phyloP scores from a whole-genome alignment of 2,888 invertebrate genomes.

The Hypercompe scribonia region DNA sequence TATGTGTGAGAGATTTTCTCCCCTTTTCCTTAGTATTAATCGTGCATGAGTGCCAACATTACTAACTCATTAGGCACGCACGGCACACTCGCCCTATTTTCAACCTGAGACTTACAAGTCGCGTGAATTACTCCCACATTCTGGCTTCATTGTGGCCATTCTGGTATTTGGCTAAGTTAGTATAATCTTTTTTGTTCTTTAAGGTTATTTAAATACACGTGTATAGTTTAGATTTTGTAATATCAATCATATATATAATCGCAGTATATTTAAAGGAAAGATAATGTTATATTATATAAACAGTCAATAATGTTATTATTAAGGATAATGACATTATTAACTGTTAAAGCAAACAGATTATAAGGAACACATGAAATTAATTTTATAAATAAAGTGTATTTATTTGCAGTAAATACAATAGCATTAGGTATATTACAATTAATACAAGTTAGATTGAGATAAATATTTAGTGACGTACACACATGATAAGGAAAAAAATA shows the following conservation, averaged over 20 bases:
- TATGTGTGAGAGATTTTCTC: constrained; percentile 32
- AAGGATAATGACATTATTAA: constrained; percentile 7
- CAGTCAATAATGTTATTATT: neutral
- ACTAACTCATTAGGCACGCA: constrained; percentile 40
- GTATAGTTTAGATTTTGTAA: neutral
- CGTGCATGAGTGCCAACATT: constrained; percentile 45
- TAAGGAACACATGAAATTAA: constrained; percentile 4
- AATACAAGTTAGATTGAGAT: constrained; percentile 29
- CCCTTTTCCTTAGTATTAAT: constrained; percentile 44
- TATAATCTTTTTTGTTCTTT: neutral
- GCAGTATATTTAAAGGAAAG: neutral
- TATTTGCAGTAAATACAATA: neutral
- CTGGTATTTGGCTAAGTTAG: constrained; percentile 15
- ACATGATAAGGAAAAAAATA: constrained; percentile 27
- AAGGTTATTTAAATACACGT: neutral
- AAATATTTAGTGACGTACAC: constrained; percentile 33
- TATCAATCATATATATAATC: neutral
- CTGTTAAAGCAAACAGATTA: neutral
- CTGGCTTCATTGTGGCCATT: constrained; percentile 15
- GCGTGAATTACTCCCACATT: constrained; percentile 20
- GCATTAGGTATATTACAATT: neutral
- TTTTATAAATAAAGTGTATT: constrained; percentile 6
- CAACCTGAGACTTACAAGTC: constrained; percentile 17
- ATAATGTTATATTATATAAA: neutral
- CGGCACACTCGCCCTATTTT: constrained; percentile 35